Evolutionary conservation across 2,113 vertebrate genomes (phyloP), one percentile per base, ranked within the genome.

Genomic region (Spea multiplicata): DNA sequence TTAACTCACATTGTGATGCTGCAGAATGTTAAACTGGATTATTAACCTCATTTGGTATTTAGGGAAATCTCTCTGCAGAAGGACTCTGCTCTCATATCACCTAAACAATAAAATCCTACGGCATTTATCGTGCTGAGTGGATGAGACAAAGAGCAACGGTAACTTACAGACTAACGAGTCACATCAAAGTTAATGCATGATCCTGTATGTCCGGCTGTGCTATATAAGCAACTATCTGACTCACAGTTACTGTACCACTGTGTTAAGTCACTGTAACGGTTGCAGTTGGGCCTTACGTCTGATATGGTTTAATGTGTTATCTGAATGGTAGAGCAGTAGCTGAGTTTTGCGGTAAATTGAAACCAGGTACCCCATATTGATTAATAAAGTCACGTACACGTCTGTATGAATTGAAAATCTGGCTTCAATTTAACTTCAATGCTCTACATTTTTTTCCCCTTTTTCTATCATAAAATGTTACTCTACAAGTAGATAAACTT

Each of bases 171-270:
- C 47, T 74, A 59, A 64, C 57, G 48, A 64, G 62, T 61, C 44
- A 74, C 57, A 74, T 74, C 61, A 62, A 62, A 64, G 59, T 47
- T 62, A 64, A 62, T 46, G 45, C 72, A 74, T 64, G 57, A 74
- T 64, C 55, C 57, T 64, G n/a, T 17, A 6, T 64, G n/a, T 64
- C 44, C 16, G 30, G 47, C 72, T 8, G 72, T 13, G 57, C 72
- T 17, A 55, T 64, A 45, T 59, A 61, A 44, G n/a, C 13, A 64
- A 48, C 59, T 59, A 64, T 74, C 55, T 74, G 46, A 46, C 48
- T 74, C 72, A 46, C 72, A 49, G 72, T 48, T n/a, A 74, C 62
- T 10, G 59, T 46, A 48, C 72, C 44, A 64, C 64, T 64, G 57
- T 44, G 47, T 47, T 62, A 46, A 74, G 57, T 64, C 59, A 9